A percentile compares a stretch with the other conserved stretches of the same genome.
Evolutionary conservation across 2,797 vertebrate genomes (phyloP).

Genomic region (Mallotus villosus): DNA sequence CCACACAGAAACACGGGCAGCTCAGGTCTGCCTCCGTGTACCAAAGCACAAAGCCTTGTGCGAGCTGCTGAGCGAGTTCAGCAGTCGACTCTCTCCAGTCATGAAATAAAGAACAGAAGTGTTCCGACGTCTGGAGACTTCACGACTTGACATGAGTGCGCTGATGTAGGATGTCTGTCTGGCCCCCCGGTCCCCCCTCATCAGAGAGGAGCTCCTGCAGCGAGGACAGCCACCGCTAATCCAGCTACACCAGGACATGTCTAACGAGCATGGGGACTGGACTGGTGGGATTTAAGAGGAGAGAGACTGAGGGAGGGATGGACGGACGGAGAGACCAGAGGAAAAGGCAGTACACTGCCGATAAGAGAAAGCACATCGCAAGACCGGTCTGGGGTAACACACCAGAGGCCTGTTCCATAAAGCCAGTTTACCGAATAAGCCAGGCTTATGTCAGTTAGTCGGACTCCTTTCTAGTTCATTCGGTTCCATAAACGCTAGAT

Average conservation of each 20-base stretch:
- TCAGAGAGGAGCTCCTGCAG: background rate
- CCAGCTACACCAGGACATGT: constrained; percentile 2
- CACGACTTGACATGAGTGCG: background rate
- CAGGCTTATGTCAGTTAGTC: too few relatives aligned
- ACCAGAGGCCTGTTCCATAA: too few relatives aligned
- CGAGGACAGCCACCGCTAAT: background rate
- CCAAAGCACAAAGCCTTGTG: too few relatives aligned
- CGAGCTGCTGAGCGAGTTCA: background rate
- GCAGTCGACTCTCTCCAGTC: background rate
- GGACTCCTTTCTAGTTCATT: too few relatives aligned
- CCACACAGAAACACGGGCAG: background rate
- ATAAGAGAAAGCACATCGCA: background rate
- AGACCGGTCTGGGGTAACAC: background rate
- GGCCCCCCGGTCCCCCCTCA: background rate
- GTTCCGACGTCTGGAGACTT: background rate
- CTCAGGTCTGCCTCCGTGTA: too few relatives aligned
- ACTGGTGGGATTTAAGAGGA: background rate
- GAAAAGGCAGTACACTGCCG: background rate
- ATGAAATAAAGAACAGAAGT: background rate
- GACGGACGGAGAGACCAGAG: background rate
- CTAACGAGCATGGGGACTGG: background rate
- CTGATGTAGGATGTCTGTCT: background rate
- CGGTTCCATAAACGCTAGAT: too few relatives aligned
- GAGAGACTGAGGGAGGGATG: background rate
- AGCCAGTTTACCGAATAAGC: too few relatives aligned